These are phyloP conservation scores for Diabrotica balteata DNA, from an alignment of 2,888 invertebrate species.

Conservation along the genomic window DNA sequence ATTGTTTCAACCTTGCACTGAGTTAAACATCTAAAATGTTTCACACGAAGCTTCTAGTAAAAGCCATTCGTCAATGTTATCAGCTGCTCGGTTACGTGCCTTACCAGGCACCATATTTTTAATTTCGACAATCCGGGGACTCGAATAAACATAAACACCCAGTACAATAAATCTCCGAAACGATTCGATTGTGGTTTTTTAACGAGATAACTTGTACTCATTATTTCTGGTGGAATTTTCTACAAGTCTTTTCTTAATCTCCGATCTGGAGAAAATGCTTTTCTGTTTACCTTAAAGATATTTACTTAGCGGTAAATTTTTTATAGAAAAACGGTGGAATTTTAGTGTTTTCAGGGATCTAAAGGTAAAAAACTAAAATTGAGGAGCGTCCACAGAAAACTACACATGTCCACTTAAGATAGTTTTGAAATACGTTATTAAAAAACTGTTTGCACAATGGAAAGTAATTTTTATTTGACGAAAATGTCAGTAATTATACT, in stretches of 20 bases:
- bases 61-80: slow-evolving; percentile 11
- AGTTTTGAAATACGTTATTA: too few relatives aligned
- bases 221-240: slow-evolving; percentile 35
- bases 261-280: neutral
- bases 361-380: too few relatives aligned
- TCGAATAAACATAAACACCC: slow-evolving; percentile 17
- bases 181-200: slow-evolving; percentile 28
- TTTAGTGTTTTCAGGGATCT: too few relatives aligned
- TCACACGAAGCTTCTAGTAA: neutral
- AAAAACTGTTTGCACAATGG: too few relatives aligned
- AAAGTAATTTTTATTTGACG: too few relatives aligned
- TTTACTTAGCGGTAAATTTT: too few relatives aligned
- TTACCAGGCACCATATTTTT: slow-evolving; percentile 14
- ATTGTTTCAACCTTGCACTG: neutral
- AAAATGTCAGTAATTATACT: too few relatives aligned
- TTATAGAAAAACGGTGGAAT: too few relatives aligned
- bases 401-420: too few relatives aligned
- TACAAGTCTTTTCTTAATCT: slow-evolving; percentile 34
- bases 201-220: slow-evolving; percentile 37
- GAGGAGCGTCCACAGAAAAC: too few relatives aligned
- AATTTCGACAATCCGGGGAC: slow-evolving; percentile 19
- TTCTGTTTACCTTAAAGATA: too few relatives aligned
- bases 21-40: neutral
- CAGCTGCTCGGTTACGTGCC: slow-evolving; percentile 14
- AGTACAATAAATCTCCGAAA: slow-evolving; percentile 23